A percentile compares a stretch with the other conserved stretches of the same genome.
phyloP scores from a whole-genome alignment of 2,888 invertebrate genomes.

The Scrobipalpa atriplicella region DNA sequence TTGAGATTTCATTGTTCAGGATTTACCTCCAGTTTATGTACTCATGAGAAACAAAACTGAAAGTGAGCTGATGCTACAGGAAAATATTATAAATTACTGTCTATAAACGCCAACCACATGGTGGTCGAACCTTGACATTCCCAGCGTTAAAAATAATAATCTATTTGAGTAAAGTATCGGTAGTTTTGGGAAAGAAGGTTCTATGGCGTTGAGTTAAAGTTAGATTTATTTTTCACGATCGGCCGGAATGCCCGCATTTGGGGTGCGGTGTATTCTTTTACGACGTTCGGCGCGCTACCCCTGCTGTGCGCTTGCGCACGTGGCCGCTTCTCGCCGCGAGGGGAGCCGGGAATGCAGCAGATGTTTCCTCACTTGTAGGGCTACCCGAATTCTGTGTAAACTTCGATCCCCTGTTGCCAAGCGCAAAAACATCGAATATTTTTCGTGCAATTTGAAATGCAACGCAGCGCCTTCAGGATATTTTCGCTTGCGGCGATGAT shows the following conservation, averaged over 20 bases:
- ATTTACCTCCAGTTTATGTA: background rate
- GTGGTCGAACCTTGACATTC: slow-evolving; percentile 79
- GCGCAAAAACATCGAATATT: background rate
- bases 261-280: slow-evolving; percentile 69
- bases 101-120: slow-evolving; percentile 71
- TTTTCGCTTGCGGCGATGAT: background rate
- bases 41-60: background rate
- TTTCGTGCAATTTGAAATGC: background rate
- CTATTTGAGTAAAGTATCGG: slow-evolving; percentile 59
- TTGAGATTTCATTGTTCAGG: slow-evolving; percentile 21
- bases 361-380: slow-evolving; percentile 65
- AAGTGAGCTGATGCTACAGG: background rate
- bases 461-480: background rate
- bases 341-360: slow-evolving; percentile 63
- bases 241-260: slow-evolving; percentile 65
- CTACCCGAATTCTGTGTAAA: slow-evolving; percentile 45
- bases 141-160: slow-evolving; percentile 78
- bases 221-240: slow-evolving; percentile 38
- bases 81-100: slow-evolving; percentile 66
- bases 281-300: slow-evolving; percentile 66
- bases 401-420: slow-evolving; percentile 19
- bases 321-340: slow-evolving; percentile 53
- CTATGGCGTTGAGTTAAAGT: slow-evolving; percentile 52
- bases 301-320: slow-evolving; percentile 72
- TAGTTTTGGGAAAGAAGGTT: slow-evolving; percentile 49